Percentiles rank a stretch among this genome's conserved stretches.
Evolutionary conservation across 1,140 invertebrate species (phyloP).

Genomic region (Trichogramma pretiosum): DNA sequence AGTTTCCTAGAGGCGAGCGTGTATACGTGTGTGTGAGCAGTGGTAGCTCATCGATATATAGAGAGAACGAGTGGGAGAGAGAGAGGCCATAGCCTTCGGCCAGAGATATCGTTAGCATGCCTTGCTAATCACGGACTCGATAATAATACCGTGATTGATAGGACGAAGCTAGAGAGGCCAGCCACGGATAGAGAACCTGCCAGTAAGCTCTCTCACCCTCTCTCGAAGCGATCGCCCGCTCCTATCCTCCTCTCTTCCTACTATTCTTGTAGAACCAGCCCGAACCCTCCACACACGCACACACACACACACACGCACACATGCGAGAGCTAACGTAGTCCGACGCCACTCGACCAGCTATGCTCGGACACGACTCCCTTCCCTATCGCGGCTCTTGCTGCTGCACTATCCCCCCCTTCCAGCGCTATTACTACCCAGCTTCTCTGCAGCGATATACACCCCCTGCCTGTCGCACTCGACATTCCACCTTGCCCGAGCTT

Average conservation of each 20-base stretch:
- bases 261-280: no score
- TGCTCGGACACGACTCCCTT: not conserved
- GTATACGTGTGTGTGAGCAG: constrained; percentile 17
- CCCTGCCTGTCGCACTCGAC: no score
- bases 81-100: constrained; percentile 34
- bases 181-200: not conserved
- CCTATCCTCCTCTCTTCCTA: no score
- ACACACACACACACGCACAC: not conserved
- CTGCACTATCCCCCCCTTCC: no score
- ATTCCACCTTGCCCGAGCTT: no score
- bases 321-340: no score
- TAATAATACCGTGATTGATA: constrained; percentile 48
- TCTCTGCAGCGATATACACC: no score
- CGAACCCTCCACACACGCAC: not conserved
- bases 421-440: no score
- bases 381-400: no score
- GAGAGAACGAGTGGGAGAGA: constrained; percentile 21
- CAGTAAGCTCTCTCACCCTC: constrained; percentile 15
- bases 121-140: constrained; percentile 46
- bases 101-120: constrained; percentile 47
- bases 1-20: constrained; percentile 22
- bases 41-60: no score
- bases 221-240: constrained; percentile 2
- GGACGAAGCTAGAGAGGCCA: constrained; percentile 34
- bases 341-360: no score